A percentile compares a stretch with the other conserved stretches of the same genome.
These are phyloP conservation scores for Nestor notabilis DNA, from an alignment of 2,113 vertebrate genomes.

Conservation along the genomic window DNA sequence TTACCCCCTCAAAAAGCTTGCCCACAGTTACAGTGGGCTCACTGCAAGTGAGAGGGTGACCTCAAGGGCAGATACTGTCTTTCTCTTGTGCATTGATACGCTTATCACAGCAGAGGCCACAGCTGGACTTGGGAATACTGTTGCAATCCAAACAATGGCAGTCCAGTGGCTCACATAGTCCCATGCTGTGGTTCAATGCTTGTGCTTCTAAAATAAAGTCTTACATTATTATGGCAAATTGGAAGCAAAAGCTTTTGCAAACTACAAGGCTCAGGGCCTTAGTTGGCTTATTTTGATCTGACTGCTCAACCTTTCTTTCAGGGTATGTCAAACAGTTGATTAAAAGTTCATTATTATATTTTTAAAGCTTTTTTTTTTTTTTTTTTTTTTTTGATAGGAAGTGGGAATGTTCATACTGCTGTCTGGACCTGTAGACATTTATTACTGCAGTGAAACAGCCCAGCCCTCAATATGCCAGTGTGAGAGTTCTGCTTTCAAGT, in stretches of 20 bases:
- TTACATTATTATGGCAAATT: neutral
- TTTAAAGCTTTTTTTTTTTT: neutral
- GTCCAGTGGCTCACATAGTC: neutral
- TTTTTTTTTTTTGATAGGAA: neutral
- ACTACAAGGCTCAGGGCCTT: neutral
- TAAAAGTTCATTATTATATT: neutral
- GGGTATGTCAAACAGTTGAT: neutral
- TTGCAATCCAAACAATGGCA: neutral
- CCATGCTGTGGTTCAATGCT: neutral
- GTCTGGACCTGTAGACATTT: neutral
- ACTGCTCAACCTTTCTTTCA: neutral
- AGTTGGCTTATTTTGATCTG: neutral
- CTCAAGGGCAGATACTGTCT: neutral
- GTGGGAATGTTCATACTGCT: neutral
- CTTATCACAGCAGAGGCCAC: neutral
- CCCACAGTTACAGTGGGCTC: neutral
- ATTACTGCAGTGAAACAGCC: neutral
- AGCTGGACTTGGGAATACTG: neutral
- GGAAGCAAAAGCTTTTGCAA: neutral
- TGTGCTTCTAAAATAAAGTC: neutral
- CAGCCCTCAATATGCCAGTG: neutral
- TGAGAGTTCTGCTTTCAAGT: neutral
- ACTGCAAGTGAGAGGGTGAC: neutral
- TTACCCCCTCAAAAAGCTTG: neutral
- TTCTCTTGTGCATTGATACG: neutral